These are phyloP conservation scores for Ibycter americanus DNA, from an alignment of 2,797 vertebrate species.

Conservation along the genomic window DNA sequence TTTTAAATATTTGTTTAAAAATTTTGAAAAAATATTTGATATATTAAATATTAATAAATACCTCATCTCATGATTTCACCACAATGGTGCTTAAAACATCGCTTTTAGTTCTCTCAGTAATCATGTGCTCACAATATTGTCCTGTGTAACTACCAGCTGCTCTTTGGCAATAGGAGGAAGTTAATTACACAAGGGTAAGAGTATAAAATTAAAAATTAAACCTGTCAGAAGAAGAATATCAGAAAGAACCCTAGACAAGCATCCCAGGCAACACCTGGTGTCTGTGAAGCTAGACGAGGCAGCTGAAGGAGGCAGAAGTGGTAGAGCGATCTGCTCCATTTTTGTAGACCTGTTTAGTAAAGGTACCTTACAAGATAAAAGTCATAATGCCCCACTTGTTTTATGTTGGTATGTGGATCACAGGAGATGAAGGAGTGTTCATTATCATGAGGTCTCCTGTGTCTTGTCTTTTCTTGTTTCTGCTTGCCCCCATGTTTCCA, in stretches of 20 bases:
- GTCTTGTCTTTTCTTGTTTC: neutral
- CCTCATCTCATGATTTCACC: neutral
- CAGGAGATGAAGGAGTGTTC: neutral
- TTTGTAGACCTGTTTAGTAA: neutral
- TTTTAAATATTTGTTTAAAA: neutral
- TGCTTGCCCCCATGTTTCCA: neutral
- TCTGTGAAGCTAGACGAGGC: neutral
- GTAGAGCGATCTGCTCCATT: neutral
- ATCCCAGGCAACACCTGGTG: neutral
- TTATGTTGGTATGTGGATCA: neutral
- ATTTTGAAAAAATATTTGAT: neutral
- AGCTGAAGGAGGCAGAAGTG: neutral
- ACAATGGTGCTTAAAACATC: neutral
- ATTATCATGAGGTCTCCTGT: neutral
- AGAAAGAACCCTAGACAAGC: neutral
- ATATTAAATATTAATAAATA: neutral
- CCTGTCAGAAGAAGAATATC: neutral
- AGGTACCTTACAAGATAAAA: neutral
- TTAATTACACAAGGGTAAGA: neutral
- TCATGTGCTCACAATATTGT: neutral
- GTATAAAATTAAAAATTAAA: neutral
- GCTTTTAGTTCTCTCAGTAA: neutral
- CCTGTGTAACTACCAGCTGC: neutral
- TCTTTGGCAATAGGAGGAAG: neutral
- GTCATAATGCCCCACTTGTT: neutral